Evolutionary conservation across 2,888 invertebrate species (phyloP).

Genomic region (Lycophotia porphyrea): DNA sequence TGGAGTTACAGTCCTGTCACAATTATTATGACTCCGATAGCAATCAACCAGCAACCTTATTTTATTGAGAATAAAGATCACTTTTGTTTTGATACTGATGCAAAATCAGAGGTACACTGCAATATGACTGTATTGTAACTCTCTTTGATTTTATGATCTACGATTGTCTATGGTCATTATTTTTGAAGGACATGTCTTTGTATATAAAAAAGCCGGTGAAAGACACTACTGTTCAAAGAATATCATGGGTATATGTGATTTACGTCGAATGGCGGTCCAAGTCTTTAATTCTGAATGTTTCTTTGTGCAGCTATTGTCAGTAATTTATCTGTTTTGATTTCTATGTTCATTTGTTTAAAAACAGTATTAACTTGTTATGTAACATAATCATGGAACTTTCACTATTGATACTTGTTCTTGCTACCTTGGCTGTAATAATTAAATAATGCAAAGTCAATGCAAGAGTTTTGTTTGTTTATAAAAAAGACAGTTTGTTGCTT

Average conservation of each 20-base stretch:
- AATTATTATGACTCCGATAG: background rate
- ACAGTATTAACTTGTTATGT: conserved; percentile 24
- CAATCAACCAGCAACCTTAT: background rate
- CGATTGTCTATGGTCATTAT: conserved; percentile 20
- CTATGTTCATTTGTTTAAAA: background rate
- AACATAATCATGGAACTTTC: conserved; percentile 2
- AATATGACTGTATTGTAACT: background rate
- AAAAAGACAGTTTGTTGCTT: conserved; percentile 59
- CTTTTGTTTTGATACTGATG: background rate
- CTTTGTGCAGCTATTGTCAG: conserved; percentile 7
- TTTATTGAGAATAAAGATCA: background rate
- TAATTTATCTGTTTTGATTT: conserved; percentile 2
- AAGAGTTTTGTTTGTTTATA: conserved; percentile 63
- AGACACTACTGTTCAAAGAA: conserved; percentile 47
- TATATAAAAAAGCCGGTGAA: conserved; percentile 41
- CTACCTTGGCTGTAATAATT: conserved; percentile 20
- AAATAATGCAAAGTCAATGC: conserved; percentile 67
- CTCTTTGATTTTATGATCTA: conserved; percentile 41
- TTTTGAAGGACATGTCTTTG: conserved; percentile 24
- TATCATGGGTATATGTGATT: conserved; percentile 33
- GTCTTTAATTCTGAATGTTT: conserved; percentile 23
- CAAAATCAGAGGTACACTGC: background rate
- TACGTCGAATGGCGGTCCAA: conserved; percentile 9
- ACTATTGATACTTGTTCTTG: conserved; percentile 23
- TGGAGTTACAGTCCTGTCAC: background rate